These are phyloP conservation scores for Plusia festucae DNA, from an alignment of 2,888 invertebrate species.

Conservation along the genomic window DNA sequence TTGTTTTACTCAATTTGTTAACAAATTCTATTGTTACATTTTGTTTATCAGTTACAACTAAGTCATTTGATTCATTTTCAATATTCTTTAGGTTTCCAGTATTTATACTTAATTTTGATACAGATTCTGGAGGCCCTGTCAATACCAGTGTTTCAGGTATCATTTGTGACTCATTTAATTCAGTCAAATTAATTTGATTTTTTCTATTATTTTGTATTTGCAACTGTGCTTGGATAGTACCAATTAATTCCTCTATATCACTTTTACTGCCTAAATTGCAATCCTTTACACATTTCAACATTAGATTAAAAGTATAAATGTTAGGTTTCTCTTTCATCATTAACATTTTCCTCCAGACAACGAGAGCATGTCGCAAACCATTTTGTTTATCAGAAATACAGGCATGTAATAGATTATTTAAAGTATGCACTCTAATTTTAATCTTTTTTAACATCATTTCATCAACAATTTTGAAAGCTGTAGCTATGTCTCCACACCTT, in stretches of 20 bases:
- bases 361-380: conserved; percentile 94
- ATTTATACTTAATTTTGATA: conserved; percentile 1
- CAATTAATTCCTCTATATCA: conserved; percentile 88
- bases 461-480: conserved; percentile 95
- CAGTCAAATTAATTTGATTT: conserved; percentile 21
- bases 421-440: conserved; percentile 91
- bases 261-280: conserved; percentile 93
- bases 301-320: conserved; percentile 93
- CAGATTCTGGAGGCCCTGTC: conserved; percentile 20
- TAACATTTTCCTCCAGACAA: conserved; percentile 96
- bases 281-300: conserved; percentile 94
- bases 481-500: conserved; percentile 93
- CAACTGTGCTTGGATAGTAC: conserved; percentile 69
- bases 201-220: conserved; percentile 46
- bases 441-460: conserved; percentile 93
- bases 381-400: conserved; percentile 94
- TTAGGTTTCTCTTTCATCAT: conserved; percentile 91
- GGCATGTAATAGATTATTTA: conserved; percentile 95
- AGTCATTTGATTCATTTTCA: conserved; percentile 15
- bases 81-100: not conserved
- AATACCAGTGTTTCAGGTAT: conserved; percentile 33
- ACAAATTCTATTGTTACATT: conserved; percentile 61
- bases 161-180: conserved; percentile 16
- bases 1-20: conserved; percentile 49
- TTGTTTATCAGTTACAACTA: conserved; percentile 34